A percentile compares a stretch with the other conserved stretches of the same genome.
Conservation (phyloP, 2,113 vertebrate species). For the Grammomys surdaster region DNA sequence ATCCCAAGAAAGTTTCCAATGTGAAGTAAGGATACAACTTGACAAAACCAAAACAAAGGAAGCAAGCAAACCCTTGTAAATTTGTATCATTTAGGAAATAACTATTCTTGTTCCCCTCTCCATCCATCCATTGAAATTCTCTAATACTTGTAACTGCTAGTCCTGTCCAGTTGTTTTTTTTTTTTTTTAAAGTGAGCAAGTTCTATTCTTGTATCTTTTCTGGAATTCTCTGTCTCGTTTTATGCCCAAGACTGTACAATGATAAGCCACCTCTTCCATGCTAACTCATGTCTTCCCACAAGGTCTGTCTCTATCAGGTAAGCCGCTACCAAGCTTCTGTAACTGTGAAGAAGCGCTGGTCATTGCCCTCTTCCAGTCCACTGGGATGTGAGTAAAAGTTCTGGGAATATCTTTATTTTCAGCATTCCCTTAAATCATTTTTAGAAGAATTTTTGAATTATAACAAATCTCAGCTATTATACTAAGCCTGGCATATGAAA, state of each 20-base stretch:
- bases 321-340: background rate
- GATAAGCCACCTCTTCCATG: background rate
- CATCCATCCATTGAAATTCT: background rate
- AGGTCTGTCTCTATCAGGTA: background rate
- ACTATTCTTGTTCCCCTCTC: background rate
- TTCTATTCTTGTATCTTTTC: background rate
- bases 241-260: background rate
- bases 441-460: conserved; percentile 58
- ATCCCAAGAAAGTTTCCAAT: conserved; percentile 4
- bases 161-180: background rate
- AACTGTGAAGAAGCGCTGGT: background rate
- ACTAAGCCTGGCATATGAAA: conserved; percentile 34
- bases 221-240: background rate
- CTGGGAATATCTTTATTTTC: background rate
- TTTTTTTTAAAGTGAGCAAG: background rate
- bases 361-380: background rate
- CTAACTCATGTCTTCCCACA: background rate
- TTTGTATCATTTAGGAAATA: conserved; percentile 29
- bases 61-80: background rate
- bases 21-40: background rate
- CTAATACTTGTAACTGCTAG: background rate
- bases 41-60: conserved; percentile 32
- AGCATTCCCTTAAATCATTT: conserved; percentile 9
- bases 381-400: background rate
- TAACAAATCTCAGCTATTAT: conserved; percentile 28